Conservation (phyloP, 2,113 vertebrate species). For the Tachycineta bicolor region DNA sequence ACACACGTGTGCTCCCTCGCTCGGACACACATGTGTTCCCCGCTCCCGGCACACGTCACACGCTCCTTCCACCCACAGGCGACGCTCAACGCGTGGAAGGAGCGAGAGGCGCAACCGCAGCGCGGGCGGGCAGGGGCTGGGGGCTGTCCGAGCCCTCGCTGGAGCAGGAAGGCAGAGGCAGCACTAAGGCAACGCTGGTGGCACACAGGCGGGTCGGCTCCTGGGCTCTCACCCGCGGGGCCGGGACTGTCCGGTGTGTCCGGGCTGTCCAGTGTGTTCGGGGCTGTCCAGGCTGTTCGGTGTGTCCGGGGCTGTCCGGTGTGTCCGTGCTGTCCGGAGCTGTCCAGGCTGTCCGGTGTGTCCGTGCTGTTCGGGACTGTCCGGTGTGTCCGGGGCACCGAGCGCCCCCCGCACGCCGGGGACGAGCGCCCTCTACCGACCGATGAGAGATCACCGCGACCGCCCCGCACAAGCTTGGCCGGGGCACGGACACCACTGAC, state of each 20-base stretch:
- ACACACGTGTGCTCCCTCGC: neutral
- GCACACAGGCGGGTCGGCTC: neutral
- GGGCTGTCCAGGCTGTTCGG: neutral
- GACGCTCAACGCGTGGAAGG: neutral
- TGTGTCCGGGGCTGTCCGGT: neutral
- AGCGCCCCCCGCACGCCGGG: neutral
- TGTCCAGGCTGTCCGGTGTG: neutral
- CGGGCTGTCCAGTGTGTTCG: neutral
- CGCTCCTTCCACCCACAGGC: neutral
- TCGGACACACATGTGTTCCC: neutral
- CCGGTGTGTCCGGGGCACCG: neutral
- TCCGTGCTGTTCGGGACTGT: neutral
- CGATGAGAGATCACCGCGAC: neutral
- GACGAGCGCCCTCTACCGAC: conserved; percentile 21
- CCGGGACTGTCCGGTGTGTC: neutral
- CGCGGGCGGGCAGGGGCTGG: neutral
- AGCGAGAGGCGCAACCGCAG: neutral
- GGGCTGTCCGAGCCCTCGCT: neutral
- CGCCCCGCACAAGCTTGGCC: neutral
- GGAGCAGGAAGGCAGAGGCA: neutral
- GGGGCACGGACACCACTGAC: neutral
- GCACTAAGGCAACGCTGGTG: neutral
- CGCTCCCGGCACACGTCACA: neutral
- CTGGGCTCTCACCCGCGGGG: neutral
- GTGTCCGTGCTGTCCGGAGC: neutral